phyloP scores from a whole-genome alignment of 2,113 vertebrate genomes.

The Acrocephalus kingi region DNA sequence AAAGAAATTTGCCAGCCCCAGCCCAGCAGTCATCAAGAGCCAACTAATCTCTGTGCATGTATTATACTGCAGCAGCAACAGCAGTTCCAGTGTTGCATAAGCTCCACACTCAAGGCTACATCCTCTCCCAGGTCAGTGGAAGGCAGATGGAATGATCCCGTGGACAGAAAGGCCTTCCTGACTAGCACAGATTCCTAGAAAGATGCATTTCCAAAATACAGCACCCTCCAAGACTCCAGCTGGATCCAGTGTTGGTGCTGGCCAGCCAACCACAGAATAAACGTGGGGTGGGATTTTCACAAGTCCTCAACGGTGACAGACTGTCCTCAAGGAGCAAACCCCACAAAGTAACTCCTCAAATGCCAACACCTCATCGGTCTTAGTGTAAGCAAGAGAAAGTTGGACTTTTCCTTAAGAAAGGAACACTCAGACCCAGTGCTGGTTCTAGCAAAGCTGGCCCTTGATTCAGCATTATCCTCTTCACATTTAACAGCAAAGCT shows the following conservation, averaged over 20 bases:
- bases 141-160: not conserved
- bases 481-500: not conserved
- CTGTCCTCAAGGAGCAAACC: not conserved
- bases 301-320: not conserved
- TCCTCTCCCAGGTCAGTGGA: not conserved
- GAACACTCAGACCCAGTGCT: not conserved
- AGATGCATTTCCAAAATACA: not conserved
- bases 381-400: not conserved
- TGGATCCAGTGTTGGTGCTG: accelerated
- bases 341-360: not conserved
- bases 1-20: not conserved
- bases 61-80: not conserved
- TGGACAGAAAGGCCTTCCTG: not conserved
- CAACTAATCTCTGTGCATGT: not conserved
- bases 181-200: not conserved
- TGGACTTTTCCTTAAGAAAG: not conserved
- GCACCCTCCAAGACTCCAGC: not conserved
- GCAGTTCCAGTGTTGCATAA: not conserved
- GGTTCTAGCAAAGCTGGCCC: not conserved
- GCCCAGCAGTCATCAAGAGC: not conserved
- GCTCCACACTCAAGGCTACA: not conserved
- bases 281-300: not conserved
- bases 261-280: not conserved
- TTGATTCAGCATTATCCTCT: not conserved
- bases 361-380: not conserved